Conservation (phyloP, 2,113 vertebrate genomes). For the Natator depressus region DNA sequence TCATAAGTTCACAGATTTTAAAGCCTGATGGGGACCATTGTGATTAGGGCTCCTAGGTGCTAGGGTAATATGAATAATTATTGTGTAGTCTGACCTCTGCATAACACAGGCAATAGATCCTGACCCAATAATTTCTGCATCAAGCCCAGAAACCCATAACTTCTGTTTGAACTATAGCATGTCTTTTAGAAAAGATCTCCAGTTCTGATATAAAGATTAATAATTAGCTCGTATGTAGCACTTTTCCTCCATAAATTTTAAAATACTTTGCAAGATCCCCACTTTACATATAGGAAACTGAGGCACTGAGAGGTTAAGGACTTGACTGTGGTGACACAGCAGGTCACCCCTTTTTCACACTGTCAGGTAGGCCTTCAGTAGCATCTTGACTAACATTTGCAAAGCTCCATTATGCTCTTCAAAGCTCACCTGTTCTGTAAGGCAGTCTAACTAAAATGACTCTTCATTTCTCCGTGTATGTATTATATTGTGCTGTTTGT, state of each 20-base stretch:
- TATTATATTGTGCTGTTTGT: conserved; percentile 13
- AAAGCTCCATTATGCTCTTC: neutral
- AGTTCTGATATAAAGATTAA: neutral
- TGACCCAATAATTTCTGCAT: neutral
- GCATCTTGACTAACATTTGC: neutral
- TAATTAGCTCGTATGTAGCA: neutral
- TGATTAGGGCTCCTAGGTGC: conserved; percentile 62
- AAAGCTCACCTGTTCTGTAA: neutral
- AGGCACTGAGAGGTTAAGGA: neutral
- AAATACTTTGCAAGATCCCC: neutral
- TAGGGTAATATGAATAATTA: conserved; percentile 47
- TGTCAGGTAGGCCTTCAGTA: neutral
- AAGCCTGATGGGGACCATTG: conserved; percentile 65
- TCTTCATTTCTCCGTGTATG: neutral
- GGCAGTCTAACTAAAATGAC: neutral
- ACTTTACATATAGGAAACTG: neutral
- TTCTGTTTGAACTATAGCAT: neutral
- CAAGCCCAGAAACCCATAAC: neutral
- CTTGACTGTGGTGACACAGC: neutral
- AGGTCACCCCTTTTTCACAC: neutral
- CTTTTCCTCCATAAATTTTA: neutral
- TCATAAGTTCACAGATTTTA: conserved; percentile 49
- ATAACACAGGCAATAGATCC: conserved; percentile 38
- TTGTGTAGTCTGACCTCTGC: conserved; percentile 25
- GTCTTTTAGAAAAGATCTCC: neutral